Percentiles rank a stretch among this genome's conserved stretches.
phyloP scores from a whole-genome alignment of 2,113 vertebrate species.

The Nansenia antarctica region DNA sequence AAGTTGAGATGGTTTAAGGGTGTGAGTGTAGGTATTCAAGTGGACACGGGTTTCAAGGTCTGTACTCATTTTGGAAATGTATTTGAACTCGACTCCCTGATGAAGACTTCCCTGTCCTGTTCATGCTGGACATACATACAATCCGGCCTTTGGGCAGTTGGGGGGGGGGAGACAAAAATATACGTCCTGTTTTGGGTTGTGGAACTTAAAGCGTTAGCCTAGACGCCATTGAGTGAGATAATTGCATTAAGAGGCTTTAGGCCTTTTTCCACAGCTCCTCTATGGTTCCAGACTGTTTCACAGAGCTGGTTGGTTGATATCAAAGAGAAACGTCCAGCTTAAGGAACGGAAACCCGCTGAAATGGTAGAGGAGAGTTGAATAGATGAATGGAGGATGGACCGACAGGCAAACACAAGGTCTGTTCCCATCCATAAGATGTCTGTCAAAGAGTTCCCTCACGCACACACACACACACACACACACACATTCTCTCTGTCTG shows the following conservation, averaged over 20 bases:
- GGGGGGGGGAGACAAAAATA: conserved; percentile 9
- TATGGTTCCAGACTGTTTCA: conserved; percentile 22
- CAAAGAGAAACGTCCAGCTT: conserved; percentile 27
- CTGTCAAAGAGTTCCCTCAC: neutral
- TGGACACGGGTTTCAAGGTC: too few relatives aligned
- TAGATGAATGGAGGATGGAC: conserved; percentile 12
- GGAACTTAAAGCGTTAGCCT: conserved; percentile 17
- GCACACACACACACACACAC: neutral
- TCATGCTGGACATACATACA: neutral
- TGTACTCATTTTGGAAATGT: neutral
- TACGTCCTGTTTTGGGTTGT: conserved; percentile 40
- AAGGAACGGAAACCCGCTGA: conserved; percentile 7
- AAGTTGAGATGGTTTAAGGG: too few relatives aligned
- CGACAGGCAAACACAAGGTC: conserved; percentile 19
- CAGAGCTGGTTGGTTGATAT: conserved; percentile 14
- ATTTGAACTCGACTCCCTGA: neutral
- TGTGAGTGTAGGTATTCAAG: too few relatives aligned
- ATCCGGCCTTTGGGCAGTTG: neutral
- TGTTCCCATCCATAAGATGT: conserved; percentile 34
- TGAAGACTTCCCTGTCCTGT: neutral
- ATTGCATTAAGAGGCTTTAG: conserved; percentile 44
- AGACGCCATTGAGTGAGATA: conserved; percentile 46
- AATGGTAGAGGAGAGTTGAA: conserved; percentile 22
- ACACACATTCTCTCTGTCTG: neutral
- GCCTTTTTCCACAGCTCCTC: conserved; percentile 47